These are phyloP conservation scores for Alosa alosa DNA, from an alignment of 2,113 vertebrate genomes.

Conservation along the genomic window DNA sequence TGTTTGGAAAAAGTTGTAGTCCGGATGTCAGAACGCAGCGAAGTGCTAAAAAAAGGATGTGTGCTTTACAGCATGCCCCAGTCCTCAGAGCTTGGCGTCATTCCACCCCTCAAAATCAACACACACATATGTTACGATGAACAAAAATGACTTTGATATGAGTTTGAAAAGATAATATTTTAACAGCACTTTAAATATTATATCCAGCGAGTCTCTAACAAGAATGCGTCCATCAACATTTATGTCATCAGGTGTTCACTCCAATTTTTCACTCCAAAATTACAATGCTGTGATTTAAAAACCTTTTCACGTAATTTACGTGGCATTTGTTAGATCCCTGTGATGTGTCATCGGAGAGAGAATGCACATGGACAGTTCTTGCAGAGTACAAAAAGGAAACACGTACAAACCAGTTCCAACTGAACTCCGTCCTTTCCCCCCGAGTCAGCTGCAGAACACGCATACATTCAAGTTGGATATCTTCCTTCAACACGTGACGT, in stretches of 20 bases:
- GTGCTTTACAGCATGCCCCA: slow-evolving; percentile 5
- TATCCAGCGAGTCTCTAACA: neutral
- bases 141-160: neutral
- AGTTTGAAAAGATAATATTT: neutral
- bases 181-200: neutral
- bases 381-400: neutral
- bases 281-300: neutral
- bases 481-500: neutral
- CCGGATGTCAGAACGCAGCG: neutral
- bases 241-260: neutral
- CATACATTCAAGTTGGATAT: neutral
- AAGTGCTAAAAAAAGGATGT: slow-evolving; percentile 1
- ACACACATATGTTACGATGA: neutral
- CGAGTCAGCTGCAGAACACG: neutral
- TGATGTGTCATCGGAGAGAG: neutral
- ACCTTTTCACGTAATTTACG: slow-evolving; percentile 17
- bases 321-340: slow-evolving; percentile 23
- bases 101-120: neutral
- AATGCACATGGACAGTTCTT: neutral
- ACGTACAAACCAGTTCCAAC: neutral
- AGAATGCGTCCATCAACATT: neutral
- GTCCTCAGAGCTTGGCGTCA: neutral
- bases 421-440: neutral
- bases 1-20: slow-evolving; percentile 1
- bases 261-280: neutral